A percentile compares a stretch with the other conserved stretches of the same genome.
These are phyloP conservation scores for Linepithema humile DNA, from an alignment of 1,140 invertebrate species.

Conservation along the genomic window DNA sequence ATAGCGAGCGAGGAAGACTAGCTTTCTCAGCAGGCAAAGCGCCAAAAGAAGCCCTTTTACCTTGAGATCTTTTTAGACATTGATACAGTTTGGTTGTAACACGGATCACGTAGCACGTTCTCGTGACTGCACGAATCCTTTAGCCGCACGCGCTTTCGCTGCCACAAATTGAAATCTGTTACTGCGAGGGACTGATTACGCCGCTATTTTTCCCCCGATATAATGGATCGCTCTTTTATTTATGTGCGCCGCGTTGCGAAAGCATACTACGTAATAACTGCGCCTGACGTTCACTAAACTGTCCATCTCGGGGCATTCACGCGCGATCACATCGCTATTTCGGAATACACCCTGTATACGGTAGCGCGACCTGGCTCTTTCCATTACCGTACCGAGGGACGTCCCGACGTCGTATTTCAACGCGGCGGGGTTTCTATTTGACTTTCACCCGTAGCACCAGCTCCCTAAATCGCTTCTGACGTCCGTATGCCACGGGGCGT, in stretches of 20 bases:
- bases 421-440: slow-evolving; percentile 73
- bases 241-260: not conserved
- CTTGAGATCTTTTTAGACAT: slow-evolving; percentile 1
- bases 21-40: not conserved
- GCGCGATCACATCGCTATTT: not conserved
- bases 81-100: slow-evolving; percentile 25
- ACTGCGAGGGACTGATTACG: not conserved
- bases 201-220: not conserved
- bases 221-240: slow-evolving; percentile 7
- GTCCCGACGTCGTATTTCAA: slow-evolving; percentile 69
- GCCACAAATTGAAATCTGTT: slow-evolving; percentile 33
- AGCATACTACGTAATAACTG: slow-evolving; percentile 25
- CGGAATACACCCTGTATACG: slow-evolving; percentile 40
- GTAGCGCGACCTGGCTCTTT: slow-evolving; percentile 44
- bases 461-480: slow-evolving; percentile 70
- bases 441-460: slow-evolving; percentile 66
- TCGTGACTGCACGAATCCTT: slow-evolving; percentile 22
- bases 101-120: not conserved
- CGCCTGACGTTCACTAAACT: slow-evolving; percentile 3
- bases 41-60: not conserved
- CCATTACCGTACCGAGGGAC: slow-evolving; percentile 65
- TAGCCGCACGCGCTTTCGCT: not conserved
- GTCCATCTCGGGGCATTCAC: not conserved
- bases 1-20: slow-evolving; percentile 9
- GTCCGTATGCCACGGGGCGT: slow-evolving; percentile 70